Evolutionary conservation across 2,797 vertebrate species (phyloP), one percentile per base, ranked within the genome.

Genomic region (Crossoptilon crossoptilon): DNA sequence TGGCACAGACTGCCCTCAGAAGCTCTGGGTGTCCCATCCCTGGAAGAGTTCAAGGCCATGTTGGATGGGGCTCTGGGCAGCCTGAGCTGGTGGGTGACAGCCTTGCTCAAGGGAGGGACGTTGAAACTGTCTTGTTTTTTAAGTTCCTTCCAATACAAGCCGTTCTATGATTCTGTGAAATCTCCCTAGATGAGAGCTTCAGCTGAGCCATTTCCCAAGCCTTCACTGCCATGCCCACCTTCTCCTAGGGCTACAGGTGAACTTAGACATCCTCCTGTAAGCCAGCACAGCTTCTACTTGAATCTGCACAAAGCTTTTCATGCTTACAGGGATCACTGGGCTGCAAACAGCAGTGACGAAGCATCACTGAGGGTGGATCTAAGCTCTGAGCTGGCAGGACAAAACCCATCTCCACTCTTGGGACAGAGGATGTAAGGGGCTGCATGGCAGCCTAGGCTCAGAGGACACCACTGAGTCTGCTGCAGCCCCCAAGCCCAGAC

Each of bases 401-500:
- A 53, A 39, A 39, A 53, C 53, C 24, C 4, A 35, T 33, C 18
- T 11, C 48, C 0, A 0, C 39, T 26, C 8, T 39, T 26, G 48
- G 41, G 76, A 43, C 1, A 0, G 44, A 37, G 41, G 33, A 46
- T 56, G 49, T 78, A 33, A 8, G 37, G 39, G 27, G 49, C 87
- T 76, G 2, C 0, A 0, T 0, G 3, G n/a, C 53, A 84, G 51
- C 46, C 10, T 35, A 26, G 60, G 75, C 46, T 72, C 43, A 48
- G 75, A 75, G 80, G 72, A 4, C 1, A 55, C 22, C 12, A 12
- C 8, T 22, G 63, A 31, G 43, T 10, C 10, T 18, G 24, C 44
- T 29, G 8, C 31, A 81, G 44, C 69, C 71, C 84, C 43, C 66
- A 53, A 64, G 63, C 11, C 14, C 81, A 39, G 23, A 13, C 0